These are phyloP conservation scores for Leucophenga varia DNA, from an alignment of 1,140 invertebrate species.

Conservation along the genomic window DNA sequence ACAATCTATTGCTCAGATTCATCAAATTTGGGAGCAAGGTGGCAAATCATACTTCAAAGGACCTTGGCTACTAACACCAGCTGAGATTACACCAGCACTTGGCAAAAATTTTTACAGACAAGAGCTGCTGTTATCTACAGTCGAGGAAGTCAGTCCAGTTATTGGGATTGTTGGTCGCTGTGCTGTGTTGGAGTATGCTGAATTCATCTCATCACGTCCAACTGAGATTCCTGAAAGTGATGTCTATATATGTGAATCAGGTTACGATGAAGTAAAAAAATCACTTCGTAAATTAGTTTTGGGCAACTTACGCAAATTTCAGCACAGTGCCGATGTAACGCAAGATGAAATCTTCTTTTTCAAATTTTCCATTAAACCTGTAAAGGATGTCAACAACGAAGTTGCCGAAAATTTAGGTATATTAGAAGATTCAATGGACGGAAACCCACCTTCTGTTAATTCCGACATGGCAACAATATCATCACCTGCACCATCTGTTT, in stretches of 20 bases:
- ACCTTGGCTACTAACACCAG: constrained; percentile 86
- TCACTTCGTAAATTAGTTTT: constrained; percentile 74
- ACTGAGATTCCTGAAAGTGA: constrained; percentile 93
- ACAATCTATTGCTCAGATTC: constrained; percentile 90
- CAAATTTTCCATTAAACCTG: constrained; percentile 71
- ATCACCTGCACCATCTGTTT: constrained; percentile 57
- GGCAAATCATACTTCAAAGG: constrained; percentile 90
- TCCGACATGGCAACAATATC: constrained; percentile 63
- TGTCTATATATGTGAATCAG: constrained; percentile 90
- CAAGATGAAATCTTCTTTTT: constrained; percentile 94
- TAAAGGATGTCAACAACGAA: constrained; percentile 55
- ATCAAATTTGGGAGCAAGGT: constrained; percentile 89
- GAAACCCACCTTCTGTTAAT: constrained; percentile 72
- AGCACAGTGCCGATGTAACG: constrained; percentile 77
- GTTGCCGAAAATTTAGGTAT: constrained; percentile 62
- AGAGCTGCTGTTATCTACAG: constrained; percentile 89
- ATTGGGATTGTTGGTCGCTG: constrained; percentile 90
- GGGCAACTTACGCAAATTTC: constrained; percentile 80
- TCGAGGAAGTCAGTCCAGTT: constrained; percentile 89
- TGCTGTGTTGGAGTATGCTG: constrained; percentile 84
- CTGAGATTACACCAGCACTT: constrained; percentile 73
- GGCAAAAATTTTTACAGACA: constrained; percentile 80
- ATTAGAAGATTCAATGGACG: constrained; percentile 71
- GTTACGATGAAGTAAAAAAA: constrained; percentile 87
- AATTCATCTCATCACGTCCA: constrained; percentile 89